A percentile compares a stretch with the other conserved stretches of the same genome.
Conservation (phyloP, 2,797 vertebrate species). For the Mormyrops attenuatus region DNA sequence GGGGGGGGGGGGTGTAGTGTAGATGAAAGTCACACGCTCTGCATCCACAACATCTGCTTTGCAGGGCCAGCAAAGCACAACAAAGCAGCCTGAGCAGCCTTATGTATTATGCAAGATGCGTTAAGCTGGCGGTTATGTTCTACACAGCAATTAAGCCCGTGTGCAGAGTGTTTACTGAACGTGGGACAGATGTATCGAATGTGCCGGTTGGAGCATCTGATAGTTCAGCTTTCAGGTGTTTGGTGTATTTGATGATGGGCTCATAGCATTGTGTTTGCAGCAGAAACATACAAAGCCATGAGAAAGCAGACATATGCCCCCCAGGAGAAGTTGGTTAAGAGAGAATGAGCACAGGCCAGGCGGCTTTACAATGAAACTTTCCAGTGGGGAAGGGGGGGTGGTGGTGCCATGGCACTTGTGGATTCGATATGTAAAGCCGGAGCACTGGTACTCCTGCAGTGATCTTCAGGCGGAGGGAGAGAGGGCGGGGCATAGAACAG, state of each 20-base stretch:
- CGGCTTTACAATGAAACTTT: constrained; percentile 20
- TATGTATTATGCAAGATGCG: neutral
- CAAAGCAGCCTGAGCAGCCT: neutral
- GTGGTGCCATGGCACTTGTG: neutral
- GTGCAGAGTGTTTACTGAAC: neutral
- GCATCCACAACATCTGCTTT: neutral
- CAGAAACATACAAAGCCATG: neutral
- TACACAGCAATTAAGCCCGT: neutral
- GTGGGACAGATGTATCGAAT: neutral
- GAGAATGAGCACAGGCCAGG: neutral
- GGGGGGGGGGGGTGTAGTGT: neutral
- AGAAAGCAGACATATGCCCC: neutral
- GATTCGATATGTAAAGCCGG: constrained; percentile 68
- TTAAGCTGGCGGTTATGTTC: neutral
- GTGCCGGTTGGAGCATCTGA: neutral
- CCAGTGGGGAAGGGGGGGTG: constrained; percentile 16
- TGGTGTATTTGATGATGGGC: neutral
- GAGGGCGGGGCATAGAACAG: neutral
- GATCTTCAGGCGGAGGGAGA: constrained; percentile 63
- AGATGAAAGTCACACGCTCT: neutral
- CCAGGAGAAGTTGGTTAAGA: constrained; percentile 27
- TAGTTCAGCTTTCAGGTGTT: neutral
- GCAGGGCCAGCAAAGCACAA: neutral
- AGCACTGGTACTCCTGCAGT: constrained; percentile 69
- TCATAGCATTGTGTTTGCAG: neutral